Evolutionary conservation across 2,888 invertebrate species (phyloP), one percentile per base, ranked within the genome.

Genomic region (Macaria notata): DNA sequence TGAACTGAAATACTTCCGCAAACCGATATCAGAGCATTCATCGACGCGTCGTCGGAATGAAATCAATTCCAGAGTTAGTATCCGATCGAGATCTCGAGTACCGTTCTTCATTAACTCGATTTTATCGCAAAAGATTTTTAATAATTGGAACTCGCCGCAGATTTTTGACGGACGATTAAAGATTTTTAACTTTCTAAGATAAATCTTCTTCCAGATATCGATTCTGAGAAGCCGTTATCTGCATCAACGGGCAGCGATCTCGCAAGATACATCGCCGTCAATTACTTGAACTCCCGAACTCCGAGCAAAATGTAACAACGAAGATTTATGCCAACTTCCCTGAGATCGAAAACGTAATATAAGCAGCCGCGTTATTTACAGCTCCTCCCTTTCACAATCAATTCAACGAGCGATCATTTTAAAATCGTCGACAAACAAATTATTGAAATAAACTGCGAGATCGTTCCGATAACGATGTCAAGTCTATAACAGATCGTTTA

Each of bases 81-180:
- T 67, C 69, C 71, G 81, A 86, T 85, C 84, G 76, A 75, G 81
- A 86, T 86, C 81, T 79, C 74, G 72, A 72, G 78, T 80, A 82
- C 87, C 84, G 86, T 86, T 86, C 87, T 88, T 88, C 87, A 88
- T 90, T 90, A 88, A 84, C 81, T 84, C 78, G 90, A 90, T 90
- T 86, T 88, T 90, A 88, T 91, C 90, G 73, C 68, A 75, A 76
- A 73, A 75, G 78, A 80, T 89, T 88, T 87, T 86, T 89, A 82
- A 88, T 87, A 88, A 90, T 85, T 83, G 84, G 78, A 78, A 78
- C 82, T 77, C 78, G 71, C 69, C 71, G 75, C 79, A 76, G 79
- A 81, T 78, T 86, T 84, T 83, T 82, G 86, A 84, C 81, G 78
- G 70, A 66, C 74, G 83, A 87, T 88, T 83, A 82, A 67, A 84